Percentiles rank a stretch among this genome's conserved stretches.
These are phyloP conservation scores for Euproctis similis DNA, from an alignment of 2,888 invertebrate species.

Conservation along the genomic window DNA sequence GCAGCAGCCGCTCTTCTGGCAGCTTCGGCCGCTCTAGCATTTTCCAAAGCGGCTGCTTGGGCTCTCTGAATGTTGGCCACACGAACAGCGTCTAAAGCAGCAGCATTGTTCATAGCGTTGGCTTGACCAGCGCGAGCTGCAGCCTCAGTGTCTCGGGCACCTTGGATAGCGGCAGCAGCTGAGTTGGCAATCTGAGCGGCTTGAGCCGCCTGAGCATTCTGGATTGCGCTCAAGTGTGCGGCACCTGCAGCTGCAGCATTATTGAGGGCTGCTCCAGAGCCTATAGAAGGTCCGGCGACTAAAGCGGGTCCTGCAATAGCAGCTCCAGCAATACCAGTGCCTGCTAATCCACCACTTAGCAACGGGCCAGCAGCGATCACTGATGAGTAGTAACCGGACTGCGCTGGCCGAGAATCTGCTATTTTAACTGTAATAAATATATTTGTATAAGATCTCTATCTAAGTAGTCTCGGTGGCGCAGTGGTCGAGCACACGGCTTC, in stretches of 20 bases:
- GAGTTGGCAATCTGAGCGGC: conserved; percentile 60
- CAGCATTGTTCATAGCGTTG: conserved; percentile 61
- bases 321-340: conserved; percentile 15
- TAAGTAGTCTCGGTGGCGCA: too few relatives aligned
- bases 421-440: conserved; percentile 23
- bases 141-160: conserved; percentile 58
- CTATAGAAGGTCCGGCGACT: conserved; percentile 26
- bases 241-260: conserved; percentile 60
- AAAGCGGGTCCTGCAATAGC: conserved; percentile 26
- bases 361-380: conserved; percentile 15
- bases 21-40: conserved; percentile 59
- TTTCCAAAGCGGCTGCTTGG: conserved; percentile 61
- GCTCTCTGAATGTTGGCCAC: conserved; percentile 63
- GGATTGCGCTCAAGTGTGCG: conserved; percentile 63
- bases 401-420: conserved; percentile 42
- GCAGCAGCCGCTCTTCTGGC: conserved; percentile 42
- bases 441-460: too few relatives aligned
- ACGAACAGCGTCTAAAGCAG: conserved; percentile 59
- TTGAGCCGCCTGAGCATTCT: conserved; percentile 64
- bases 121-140: conserved; percentile 58
- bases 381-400: conserved; percentile 31
- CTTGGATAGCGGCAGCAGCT: conserved; percentile 63
- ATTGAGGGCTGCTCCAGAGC: conserved; percentile 52
- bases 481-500: too few relatives aligned
- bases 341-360: conserved; percentile 5